These are phyloP conservation scores for Caretta caretta DNA, from an alignment of 2,113 vertebrate genomes.

Conservation along the genomic window DNA sequence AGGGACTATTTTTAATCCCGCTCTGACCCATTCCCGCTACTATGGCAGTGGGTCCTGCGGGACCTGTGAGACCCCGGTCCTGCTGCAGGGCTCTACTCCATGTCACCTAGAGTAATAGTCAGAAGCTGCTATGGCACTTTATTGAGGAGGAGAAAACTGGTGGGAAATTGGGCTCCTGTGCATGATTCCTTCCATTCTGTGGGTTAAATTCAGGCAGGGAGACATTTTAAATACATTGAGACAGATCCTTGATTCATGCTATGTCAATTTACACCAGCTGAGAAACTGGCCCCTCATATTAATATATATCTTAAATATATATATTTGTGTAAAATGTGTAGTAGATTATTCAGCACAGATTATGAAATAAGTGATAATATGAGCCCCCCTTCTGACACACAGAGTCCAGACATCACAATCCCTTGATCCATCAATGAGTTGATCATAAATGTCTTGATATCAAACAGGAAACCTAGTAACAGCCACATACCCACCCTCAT, in stretches of 20 bases:
- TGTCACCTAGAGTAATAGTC: background rate
- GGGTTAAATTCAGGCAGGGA: background rate
- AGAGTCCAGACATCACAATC: background rate
- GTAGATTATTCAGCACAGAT: background rate
- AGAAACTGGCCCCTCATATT: background rate
- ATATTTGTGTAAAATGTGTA: no score
- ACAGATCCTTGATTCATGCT: accelerated
- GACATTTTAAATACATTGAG: accelerated
- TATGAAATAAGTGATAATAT: background rate
- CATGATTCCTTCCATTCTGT: background rate
- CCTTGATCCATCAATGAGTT: conserved; percentile 15
- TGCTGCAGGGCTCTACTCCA: background rate
- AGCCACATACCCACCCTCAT: background rate
- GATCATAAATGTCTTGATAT: background rate
- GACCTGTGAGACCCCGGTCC: background rate
- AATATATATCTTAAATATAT: background rate
- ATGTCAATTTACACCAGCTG: background rate
- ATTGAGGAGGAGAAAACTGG: background rate
- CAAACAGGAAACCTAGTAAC: conserved; percentile 25
- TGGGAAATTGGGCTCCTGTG: background rate
- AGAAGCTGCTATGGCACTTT: background rate
- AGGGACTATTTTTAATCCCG: background rate
- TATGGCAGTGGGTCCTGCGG: background rate
- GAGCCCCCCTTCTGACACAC: accelerated
- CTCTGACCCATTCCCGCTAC: background rate